phyloP scores from a whole-genome alignment of 2,113 vertebrate species.

The Diglossa brunneiventris region DNA sequence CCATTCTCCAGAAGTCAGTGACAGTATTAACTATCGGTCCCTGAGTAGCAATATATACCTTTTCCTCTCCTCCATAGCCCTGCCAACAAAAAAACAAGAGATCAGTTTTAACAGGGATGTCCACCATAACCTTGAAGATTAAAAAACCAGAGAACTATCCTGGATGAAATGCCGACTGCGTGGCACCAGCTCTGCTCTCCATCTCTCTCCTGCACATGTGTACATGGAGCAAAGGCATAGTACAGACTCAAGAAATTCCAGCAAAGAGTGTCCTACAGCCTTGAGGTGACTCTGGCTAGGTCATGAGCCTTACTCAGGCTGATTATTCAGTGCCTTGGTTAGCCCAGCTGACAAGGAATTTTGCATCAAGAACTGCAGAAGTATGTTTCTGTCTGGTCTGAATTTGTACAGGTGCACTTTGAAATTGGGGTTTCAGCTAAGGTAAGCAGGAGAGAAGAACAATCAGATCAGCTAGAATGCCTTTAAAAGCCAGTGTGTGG shows the following conservation, averaged over 20 bases:
- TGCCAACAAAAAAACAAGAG: constrained; percentile 66
- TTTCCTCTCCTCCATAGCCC: constrained; percentile 92
- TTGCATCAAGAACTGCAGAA: background rate
- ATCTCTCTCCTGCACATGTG: background rate
- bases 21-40: constrained; percentile 98
- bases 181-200: background rate
- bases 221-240: background rate
- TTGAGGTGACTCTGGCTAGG: background rate
- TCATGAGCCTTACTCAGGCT: background rate
- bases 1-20: constrained; percentile 98
- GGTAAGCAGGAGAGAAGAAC: background rate
- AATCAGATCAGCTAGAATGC: background rate
- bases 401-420: background rate
- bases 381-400: background rate
- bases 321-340: background rate
- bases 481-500: background rate
- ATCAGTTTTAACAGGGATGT: background rate
- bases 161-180: background rate
- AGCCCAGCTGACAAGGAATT: background rate
- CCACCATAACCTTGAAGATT: background rate
- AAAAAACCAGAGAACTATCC: background rate
- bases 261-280: background rate
- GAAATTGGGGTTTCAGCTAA: background rate
- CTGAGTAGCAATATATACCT: constrained; percentile 95
- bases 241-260: background rate